A percentile compares a stretch with the other conserved stretches of the same genome.
phyloP scores from a whole-genome alignment of 2,888 invertebrate species.

The Polia nebulosa region DNA sequence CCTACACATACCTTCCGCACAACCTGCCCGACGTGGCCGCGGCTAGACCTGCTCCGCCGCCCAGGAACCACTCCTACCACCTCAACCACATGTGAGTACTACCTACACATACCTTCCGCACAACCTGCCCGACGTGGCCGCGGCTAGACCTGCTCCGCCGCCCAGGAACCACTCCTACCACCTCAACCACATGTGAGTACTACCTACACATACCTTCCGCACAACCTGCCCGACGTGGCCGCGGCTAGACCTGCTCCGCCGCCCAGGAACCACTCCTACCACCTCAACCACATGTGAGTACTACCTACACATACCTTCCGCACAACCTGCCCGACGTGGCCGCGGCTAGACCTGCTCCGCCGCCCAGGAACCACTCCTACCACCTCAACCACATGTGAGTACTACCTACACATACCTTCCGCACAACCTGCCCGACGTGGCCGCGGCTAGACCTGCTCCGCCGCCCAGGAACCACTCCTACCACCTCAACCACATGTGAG shows the following conservation, averaged over 20 bases:
- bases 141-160: conserved; percentile 92
- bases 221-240: conserved; percentile 93
- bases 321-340: conserved; percentile 93
- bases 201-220: too few relatives aligned
- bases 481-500: conserved; percentile 92
- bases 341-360: conserved; percentile 92
- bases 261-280: conserved; percentile 95
- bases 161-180: conserved; percentile 95
- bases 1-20: too few relatives aligned
- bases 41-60: conserved; percentile 92
- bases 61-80: conserved; percentile 95
- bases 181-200: conserved; percentile 91
- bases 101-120: too few relatives aligned
- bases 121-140: conserved; percentile 93
- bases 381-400: conserved; percentile 92
- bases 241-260: conserved; percentile 92
- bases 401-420: too few relatives aligned
- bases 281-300: conserved; percentile 91
- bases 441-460: conserved; percentile 91
- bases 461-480: conserved; percentile 95
- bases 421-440: conserved; percentile 93
- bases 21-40: conserved; percentile 93
- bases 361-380: conserved; percentile 95
- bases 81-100: conserved; percentile 91
- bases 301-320: too few relatives aligned